Conservation (phyloP, 1,140 invertebrate species). For the Psix sp. region DNA sequence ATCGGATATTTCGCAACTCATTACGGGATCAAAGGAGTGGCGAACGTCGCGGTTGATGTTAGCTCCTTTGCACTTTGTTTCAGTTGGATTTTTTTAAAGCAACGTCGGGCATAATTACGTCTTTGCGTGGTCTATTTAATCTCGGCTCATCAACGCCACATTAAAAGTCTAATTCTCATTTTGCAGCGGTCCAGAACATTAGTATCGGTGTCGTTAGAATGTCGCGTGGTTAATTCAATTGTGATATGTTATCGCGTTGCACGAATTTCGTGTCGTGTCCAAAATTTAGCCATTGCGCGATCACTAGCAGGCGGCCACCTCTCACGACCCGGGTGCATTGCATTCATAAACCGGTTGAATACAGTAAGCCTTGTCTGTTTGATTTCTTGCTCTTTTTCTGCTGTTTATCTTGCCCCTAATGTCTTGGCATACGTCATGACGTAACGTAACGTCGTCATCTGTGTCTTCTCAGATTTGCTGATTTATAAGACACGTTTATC, state of each 20-base stretch:
- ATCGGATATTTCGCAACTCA: slow-evolving; percentile 71
- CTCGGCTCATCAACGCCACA: slow-evolving; percentile 68
- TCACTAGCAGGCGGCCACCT: not conserved
- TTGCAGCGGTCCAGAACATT: slow-evolving; percentile 22
- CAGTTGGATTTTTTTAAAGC: slow-evolving; percentile 61
- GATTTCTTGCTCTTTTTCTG: slow-evolving; percentile 48
- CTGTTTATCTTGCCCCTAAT: slow-evolving; percentile 56
- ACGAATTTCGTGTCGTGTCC: slow-evolving; percentile 18
- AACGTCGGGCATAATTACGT: slow-evolving; percentile 71
- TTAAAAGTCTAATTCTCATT: slow-evolving; percentile 54
- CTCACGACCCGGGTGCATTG: slow-evolving; percentile 23
- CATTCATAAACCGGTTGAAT: slow-evolving; percentile 59
- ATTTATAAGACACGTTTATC: slow-evolving; percentile 57
- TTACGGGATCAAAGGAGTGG: slow-evolving; percentile 74
- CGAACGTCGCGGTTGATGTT: slow-evolving; percentile 42
- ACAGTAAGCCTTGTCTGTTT: slow-evolving; percentile 55
- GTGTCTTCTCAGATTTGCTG: slow-evolving; percentile 42
- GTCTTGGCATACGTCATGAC: slow-evolving; percentile 54
- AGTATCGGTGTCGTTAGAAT: slow-evolving; percentile 38
- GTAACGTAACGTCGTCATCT: slow-evolving; percentile 46
- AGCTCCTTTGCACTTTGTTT: slow-evolving; percentile 59
- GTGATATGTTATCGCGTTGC: slow-evolving; percentile 34
- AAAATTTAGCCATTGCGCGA: slow-evolving; percentile 1
- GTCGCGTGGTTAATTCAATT: slow-evolving; percentile 35
- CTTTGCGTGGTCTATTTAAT: slow-evolving; percentile 73